Evolutionary conservation across 1,140 invertebrate genomes (phyloP).

Genomic region (Sitophilus oryzae): DNA sequence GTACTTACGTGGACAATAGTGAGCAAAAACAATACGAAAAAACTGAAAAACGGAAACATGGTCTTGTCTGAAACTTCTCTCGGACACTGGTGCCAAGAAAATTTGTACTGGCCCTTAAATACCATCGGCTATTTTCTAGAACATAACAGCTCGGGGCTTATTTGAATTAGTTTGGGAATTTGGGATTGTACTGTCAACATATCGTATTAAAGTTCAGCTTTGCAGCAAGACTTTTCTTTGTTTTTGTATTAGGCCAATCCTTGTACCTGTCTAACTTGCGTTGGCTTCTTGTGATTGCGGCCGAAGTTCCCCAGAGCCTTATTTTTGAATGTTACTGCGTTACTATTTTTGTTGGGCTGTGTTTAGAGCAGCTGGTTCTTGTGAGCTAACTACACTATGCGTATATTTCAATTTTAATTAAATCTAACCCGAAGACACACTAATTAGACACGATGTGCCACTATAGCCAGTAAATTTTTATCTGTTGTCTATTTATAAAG

Average conservation of each 20-base stretch:
- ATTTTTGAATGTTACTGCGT: background rate
- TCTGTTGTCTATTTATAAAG: too few relatives aligned
- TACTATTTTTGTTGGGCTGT: background rate
- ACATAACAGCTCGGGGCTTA: constrained; percentile 26
- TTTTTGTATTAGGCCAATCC: background rate
- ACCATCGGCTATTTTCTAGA: constrained; percentile 27
- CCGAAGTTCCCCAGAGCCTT: background rate
- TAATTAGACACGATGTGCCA: too few relatives aligned
- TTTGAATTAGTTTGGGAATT: constrained; percentile 38
- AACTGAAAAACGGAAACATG: constrained; percentile 7
- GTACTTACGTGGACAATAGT: constrained; percentile 20
- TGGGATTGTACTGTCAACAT: constrained; percentile 33
- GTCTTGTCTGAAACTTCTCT: background rate
- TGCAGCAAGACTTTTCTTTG: constrained; percentile 9
- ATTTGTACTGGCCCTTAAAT: constrained; percentile 25
- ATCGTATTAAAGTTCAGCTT: constrained; percentile 11
- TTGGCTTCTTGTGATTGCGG: background rate
- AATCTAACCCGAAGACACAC: background rate
- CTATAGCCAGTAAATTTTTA: too few relatives aligned
- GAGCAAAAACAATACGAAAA: constrained; percentile 12
- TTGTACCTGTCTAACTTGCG: background rate
- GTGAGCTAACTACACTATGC: background rate
- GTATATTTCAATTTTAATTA: background rate
- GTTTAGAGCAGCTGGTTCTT: background rate
- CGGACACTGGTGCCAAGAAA: constrained; percentile 5